phyloP scores from a whole-genome alignment of 2,113 vertebrate species.

The Empidonax traillii region DNA sequence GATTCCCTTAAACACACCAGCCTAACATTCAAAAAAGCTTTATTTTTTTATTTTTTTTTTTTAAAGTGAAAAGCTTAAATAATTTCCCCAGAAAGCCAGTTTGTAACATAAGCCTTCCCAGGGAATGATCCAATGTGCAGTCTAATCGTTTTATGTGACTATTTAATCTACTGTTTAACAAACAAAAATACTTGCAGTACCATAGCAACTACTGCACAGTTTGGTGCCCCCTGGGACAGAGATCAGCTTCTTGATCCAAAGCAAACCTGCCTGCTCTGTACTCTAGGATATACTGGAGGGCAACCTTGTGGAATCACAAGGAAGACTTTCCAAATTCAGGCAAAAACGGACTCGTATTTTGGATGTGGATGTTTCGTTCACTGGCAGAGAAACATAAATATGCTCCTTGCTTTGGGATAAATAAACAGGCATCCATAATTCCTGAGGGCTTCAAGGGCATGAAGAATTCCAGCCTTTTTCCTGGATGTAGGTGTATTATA shows the following conservation, averaged over 20 bases:
- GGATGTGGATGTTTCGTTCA: not conserved
- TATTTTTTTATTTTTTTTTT: not conserved
- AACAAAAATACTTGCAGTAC: slow-evolving; percentile 61
- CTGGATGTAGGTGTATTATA: not conserved
- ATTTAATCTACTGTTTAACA: slow-evolving; percentile 67
- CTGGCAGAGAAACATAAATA: not conserved
- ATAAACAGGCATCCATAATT: not conserved
- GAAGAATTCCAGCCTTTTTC: not conserved
- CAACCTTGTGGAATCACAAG: not conserved
- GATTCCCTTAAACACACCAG: not conserved
- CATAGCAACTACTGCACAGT: slow-evolving; percentile 65
- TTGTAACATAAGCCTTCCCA: slow-evolving; percentile 61
- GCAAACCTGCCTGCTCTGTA: not conserved
- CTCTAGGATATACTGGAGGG: not conserved
- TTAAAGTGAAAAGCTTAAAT: slow-evolving; percentile 47
- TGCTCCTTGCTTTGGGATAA: not conserved
- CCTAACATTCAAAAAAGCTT: not conserved
- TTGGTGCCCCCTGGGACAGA: not conserved
- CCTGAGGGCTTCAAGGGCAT: not conserved
- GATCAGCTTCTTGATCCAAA: slow-evolving; percentile 31
- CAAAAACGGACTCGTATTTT: not conserved
- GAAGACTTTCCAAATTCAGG: not conserved
- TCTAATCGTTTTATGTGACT: slow-evolving; percentile 60
- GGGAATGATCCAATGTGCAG: slow-evolving; percentile 42
- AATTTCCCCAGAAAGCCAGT: slow-evolving; percentile 57